Evolutionary conservation across 2,113 vertebrate genomes (phyloP), one percentile per base, ranked within the genome.

Genomic region (Brachionichthys hirsutus): DNA sequence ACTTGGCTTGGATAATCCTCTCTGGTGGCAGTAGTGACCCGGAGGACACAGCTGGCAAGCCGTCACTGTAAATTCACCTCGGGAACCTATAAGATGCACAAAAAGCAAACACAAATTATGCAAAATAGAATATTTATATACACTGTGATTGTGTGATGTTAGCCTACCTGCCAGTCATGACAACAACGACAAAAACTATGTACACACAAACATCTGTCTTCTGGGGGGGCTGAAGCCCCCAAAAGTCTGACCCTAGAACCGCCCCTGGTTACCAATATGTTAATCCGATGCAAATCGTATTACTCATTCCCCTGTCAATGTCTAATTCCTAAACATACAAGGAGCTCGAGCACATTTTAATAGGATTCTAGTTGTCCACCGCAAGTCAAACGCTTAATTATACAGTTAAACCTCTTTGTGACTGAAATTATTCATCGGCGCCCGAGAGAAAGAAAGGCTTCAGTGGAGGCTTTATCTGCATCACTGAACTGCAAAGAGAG

Each of bases 1-100:
- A 56, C 83, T 88, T 43, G 92, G 89, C 58, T 66, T 59, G 9
- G 70, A 47, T 20, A 60, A 67, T 22, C 89, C 90, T 20, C 18
- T 79, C 41, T 70, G 70, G 41, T 78, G 54, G 73, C 91, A 93
- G 86, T 82, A 92, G 70, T 85, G 77, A 63, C 90, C 92, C 10
- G 80, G 49, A 48, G 87, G 89, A 80, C 91, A 93, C 22, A 57
- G 51, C 36, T 62, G 67, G 67, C 92, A 93, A 42, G 80, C 69
- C 13, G 86, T 80, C 9, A 73, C 54, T 38, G 73, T 63, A 9
- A 65, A 54, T 34, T 84, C 91, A 35, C 90, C 89, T 2, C 58
- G 4, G 19, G 64, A 74, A 22, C 45, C 91, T 92, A 58, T 6
- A 38, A 9, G 36, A 30, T 30, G 24, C 24, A 30, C 24, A 30